Conservation (phyloP, 2,113 vertebrate genomes). For the Toxotes chatareus region DNA sequence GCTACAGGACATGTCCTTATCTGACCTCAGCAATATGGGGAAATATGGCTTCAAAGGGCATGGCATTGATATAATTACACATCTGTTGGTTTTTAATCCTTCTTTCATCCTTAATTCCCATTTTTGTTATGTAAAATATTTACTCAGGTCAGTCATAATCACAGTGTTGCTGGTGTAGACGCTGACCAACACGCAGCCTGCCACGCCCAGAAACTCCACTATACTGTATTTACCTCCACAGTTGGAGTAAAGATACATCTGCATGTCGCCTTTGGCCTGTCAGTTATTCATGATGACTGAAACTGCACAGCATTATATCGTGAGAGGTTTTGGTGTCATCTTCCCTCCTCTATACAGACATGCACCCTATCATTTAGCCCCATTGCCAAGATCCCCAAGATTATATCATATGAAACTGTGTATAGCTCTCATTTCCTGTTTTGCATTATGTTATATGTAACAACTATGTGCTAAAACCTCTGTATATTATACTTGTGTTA, state of each 20-base stretch:
- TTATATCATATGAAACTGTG: slow-evolving; percentile 50
- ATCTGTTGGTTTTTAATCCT: slow-evolving; percentile 41
- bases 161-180: slow-evolving; percentile 54
- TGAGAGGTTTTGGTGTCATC: slow-evolving; percentile 36
- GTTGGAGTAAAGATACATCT: slow-evolving; percentile 34
- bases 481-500: slow-evolving; percentile 67
- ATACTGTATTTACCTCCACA: slow-evolving; percentile 40
- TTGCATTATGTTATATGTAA: slow-evolving; percentile 31
- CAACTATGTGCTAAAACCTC: slow-evolving; percentile 38
- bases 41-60: slow-evolving; percentile 30
- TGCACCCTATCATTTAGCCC: slow-evolving; percentile 66
- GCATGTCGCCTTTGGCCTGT: slow-evolving; percentile 49
- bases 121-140: slow-evolving; percentile 70
- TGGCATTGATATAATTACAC: slow-evolving; percentile 58
- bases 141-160: slow-evolving; percentile 71
- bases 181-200: slow-evolving; percentile 20
- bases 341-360: slow-evolving; percentile 9
- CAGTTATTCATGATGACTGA: slow-evolving; percentile 21
- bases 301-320: slow-evolving; percentile 16
- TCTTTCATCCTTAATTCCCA: slow-evolving; percentile 51
- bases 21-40: slow-evolving; percentile 39
- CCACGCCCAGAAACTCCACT: slow-evolving; percentile 22
- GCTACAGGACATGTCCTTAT: slow-evolving; percentile 34
- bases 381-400: slow-evolving; percentile 38
- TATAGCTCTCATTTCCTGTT: slow-evolving; percentile 50